A percentile compares a stretch with the other conserved stretches of the same genome.
Evolutionary conservation across 2,888 invertebrate genomes (phyloP).

Genomic region (Leucania comma): DNA sequence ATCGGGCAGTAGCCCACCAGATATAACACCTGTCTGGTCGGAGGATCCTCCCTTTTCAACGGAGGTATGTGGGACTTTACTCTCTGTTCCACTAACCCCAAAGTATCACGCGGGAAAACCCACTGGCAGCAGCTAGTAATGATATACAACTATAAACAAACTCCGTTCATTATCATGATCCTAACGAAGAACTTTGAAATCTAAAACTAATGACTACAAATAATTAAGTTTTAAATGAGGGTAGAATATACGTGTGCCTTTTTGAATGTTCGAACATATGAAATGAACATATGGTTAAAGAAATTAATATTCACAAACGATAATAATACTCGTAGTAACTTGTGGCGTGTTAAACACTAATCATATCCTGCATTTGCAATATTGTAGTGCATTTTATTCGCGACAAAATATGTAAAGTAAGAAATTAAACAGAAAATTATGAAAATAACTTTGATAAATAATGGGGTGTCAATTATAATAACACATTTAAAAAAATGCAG

Average conservation of each 20-base stretch:
- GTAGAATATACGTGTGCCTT: not conserved
- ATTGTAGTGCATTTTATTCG: constrained; percentile 25
- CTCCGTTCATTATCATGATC: constrained; percentile 22
- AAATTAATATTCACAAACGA: not conserved
- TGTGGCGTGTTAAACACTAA: constrained; percentile 23
- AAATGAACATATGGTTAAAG: not conserved
- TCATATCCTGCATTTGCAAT: constrained; percentile 5
- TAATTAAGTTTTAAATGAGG: constrained; percentile 18
- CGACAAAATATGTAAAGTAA: too few species aligned
- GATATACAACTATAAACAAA: constrained; percentile 2
- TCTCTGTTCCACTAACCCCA: too few species aligned
- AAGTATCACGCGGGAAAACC: too few species aligned
- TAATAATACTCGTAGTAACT: not conserved
- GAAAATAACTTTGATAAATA: not conserved
- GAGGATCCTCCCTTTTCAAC: too few species aligned
- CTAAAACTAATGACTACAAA: constrained; percentile 24
- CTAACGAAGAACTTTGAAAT: constrained; percentile 32
- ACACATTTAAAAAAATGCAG: too few species aligned
- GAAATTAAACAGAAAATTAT: not conserved
- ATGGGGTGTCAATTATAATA: not conserved
- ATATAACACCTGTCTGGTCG: too few species aligned
- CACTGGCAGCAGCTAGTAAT: not conserved
- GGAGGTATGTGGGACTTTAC: too few species aligned
- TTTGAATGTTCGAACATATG: not conserved
- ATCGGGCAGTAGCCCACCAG: too few species aligned